Conservation (phyloP, 1,140 invertebrate genomes). For the Aethina tumida region DNA sequence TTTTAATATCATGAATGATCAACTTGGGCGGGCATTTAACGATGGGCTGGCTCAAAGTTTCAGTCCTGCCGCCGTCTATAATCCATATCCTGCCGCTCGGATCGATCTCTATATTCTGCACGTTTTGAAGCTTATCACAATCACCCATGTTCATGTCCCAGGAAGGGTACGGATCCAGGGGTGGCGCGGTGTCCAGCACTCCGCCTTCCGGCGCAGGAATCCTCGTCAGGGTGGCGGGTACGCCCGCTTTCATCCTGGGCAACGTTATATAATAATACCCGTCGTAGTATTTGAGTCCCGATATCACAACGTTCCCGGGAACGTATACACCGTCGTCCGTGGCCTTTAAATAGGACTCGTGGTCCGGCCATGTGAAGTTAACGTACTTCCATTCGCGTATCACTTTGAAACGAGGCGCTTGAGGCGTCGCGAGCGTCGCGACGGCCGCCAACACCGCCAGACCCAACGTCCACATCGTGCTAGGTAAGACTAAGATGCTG, state of each 20-base stretch:
- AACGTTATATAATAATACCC: conserved; percentile 51
- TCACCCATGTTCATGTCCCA: conserved; percentile 56
- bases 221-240: conserved; percentile 53
- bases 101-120: conserved; percentile 62
- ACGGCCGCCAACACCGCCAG: conserved; percentile 6
- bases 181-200: conserved; percentile 44
- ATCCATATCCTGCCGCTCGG: conserved; percentile 56
- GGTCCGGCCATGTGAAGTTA: conserved; percentile 31
- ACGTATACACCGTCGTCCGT: conserved; percentile 42
- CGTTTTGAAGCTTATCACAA: conserved; percentile 56
- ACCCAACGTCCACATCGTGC: too few species aligned
- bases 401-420: conserved; percentile 18
- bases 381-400: conserved; percentile 32
- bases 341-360: conserved; percentile 25
- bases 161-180: conserved; percentile 54
- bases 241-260: conserved; percentile 52
- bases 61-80: conserved; percentile 51
- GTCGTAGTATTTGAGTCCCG: conserved; percentile 53
- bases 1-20: conserved; percentile 51
- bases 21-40: conserved; percentile 50
- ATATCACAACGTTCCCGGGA: conserved; percentile 49
- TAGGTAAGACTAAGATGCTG: too few species aligned
- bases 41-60: conserved; percentile 30
- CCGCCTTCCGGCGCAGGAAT: conserved; percentile 41
- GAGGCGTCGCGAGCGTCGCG: not conserved